Evolutionary conservation across 2,888 invertebrate genomes (phyloP), one percentile per base, ranked within the genome.

Genomic region (Brachylomia viminalis): DNA sequence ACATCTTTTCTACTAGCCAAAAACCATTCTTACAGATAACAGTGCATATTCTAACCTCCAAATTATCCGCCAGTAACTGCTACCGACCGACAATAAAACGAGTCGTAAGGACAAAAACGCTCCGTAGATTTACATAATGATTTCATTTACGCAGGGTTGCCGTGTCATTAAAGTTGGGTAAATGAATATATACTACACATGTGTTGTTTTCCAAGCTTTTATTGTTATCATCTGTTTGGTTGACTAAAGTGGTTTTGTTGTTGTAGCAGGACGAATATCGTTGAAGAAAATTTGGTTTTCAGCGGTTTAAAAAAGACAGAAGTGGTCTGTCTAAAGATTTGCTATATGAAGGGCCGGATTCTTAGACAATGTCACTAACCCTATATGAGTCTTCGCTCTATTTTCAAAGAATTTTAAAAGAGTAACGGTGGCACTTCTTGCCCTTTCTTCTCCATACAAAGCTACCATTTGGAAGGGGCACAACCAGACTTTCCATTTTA

Each of bases 91-190:
- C 78, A 75, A 81, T 84, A 79, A 81, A 84, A 75, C 68, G 67
- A 64, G 64, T 71, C 78, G 58, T 82, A 81, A 80, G 73, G 72
- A 75, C 70, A 56, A 64, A 78, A 72, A 58, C 76, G 67, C 62
- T 77, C 10, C 62, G 69, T 65, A 79, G 66, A 88, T 87, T 87
- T 86, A 72, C 88, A 88, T 87, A 87, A 87, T 85, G 82, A 73
- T 82, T 86, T 80, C 86, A 86, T 88, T 87, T 76, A 64, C 70
- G 70, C 47, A 79, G 75, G 69, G 76, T 13, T 68, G 64, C 38
- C 42, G 20, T 59, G 71, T 76, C 77, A 67, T 83, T 77, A 85
- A 83, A 74, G 52, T 45, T 54, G 49, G 58, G 82, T 79, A 75
- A 56, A 69, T 82, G 77, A 59, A 65, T 68, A 33, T 54, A 73